phyloP scores from a whole-genome alignment of 1,140 invertebrate species.

The Linepithema humile region DNA sequence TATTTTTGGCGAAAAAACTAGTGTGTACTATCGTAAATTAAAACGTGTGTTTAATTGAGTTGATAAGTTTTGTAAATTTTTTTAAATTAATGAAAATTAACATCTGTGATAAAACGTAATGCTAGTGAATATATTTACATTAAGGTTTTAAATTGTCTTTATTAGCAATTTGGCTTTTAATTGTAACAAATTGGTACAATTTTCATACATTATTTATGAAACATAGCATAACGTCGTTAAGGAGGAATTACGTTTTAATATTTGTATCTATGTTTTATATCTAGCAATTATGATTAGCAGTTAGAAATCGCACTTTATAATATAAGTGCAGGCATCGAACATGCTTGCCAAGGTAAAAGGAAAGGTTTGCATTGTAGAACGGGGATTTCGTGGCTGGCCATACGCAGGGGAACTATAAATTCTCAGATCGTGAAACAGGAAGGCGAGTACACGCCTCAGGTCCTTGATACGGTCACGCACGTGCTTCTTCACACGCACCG shows the following conservation, averaged over 20 bases:
- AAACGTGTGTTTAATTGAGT: too few relatives aligned
- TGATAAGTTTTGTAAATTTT: too few relatives aligned
- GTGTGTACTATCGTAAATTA: too few relatives aligned
- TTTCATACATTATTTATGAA: neutral
- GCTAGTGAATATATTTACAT: too few relatives aligned
- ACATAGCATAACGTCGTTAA: neutral
- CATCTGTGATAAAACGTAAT: too few relatives aligned
- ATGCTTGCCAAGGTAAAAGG: conserved; percentile 7
- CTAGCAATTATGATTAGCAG: neutral
- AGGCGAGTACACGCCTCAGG: conserved; percentile 50
- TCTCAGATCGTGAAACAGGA: conserved; percentile 58
- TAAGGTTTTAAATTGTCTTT: too few relatives aligned
- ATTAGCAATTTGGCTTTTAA: too few relatives aligned
- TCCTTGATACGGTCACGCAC: conserved; percentile 55
- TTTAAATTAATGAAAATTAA: too few relatives aligned
- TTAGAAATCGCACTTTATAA: too few relatives aligned
- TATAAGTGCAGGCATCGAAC: too few relatives aligned
- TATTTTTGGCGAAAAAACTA: too few relatives aligned
- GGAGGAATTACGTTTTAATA: neutral
- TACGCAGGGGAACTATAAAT: conserved; percentile 43
- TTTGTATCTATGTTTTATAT: neutral
- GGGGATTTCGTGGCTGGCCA: conserved; percentile 34
- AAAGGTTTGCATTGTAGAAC: conserved; percentile 22
- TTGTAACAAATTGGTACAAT: neutral
- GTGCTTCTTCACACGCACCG: conserved; percentile 43